These are phyloP conservation scores for Petrolisthes cinctipes DNA, from an alignment of 2,888 invertebrate species.

Conservation along the genomic window DNA sequence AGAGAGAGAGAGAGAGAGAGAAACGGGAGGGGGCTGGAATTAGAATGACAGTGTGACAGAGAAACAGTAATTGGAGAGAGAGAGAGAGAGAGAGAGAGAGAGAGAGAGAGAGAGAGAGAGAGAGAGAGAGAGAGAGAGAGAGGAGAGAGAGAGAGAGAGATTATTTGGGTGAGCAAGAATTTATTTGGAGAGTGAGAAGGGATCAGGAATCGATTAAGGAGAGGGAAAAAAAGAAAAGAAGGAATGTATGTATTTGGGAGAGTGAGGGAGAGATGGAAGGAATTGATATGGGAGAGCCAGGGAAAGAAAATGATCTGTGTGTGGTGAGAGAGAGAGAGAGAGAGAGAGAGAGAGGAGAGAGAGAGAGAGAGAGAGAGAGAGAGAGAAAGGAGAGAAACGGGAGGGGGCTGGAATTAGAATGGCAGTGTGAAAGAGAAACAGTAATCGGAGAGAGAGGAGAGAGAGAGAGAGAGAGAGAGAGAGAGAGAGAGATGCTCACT, in stretches of 20 bases:
- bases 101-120: not conserved
- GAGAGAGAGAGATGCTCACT: not conserved
- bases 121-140: not conserved
- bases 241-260: not conserved
- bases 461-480: not conserved
- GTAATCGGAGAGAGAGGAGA: not conserved
- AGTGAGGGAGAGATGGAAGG: not conserved
- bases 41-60: not conserved
- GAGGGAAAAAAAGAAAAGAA: not conserved
- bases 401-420: not conserved
- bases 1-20: slow-evolving; percentile 1
- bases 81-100: not conserved
- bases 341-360: not conserved
- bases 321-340: not conserved
- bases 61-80: not conserved
- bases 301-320: not conserved
- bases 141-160: not conserved
- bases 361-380: slow-evolving; percentile 1
- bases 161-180: not conserved
- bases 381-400: not conserved
- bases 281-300: not conserved
- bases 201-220: not conserved
- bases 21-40: not conserved
- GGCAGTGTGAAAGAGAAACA: not conserved
- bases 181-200: not conserved